Percentiles rank a stretch among this genome's conserved stretches.
These are phyloP conservation scores for Drosophila neutralis DNA, from an alignment of 2,888 invertebrate genomes.

Conservation along the genomic window DNA sequence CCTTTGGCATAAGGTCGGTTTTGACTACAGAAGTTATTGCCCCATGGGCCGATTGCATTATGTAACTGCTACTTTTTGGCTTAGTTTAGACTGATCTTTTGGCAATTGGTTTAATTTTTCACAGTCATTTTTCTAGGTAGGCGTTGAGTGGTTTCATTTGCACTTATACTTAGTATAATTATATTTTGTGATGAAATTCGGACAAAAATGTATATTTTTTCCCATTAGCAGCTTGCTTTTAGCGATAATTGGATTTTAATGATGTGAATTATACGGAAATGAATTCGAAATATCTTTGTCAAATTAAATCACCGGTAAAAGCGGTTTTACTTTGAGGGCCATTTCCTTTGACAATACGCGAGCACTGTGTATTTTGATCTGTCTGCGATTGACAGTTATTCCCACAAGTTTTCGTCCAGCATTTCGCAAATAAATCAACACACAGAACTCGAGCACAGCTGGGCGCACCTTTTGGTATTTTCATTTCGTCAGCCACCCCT, in stretches of 20 bases:
- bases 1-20: conserved; percentile 31
- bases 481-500: conserved; percentile 19
- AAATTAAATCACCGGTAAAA: conserved; percentile 43
- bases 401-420: conserved; percentile 42
- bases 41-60: conserved; percentile 36
- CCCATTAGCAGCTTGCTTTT: conserved; percentile 19
- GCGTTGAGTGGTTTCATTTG: conserved; percentile 3
- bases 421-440: conserved; percentile 52
- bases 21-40: conserved; percentile 28
- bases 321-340: conserved; percentile 9
- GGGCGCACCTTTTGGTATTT: conserved; percentile 44
- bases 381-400: conserved; percentile 58
- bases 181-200: conserved; percentile 4
- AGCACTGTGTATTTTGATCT: conserved; percentile 51
- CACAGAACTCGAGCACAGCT: conserved; percentile 17
- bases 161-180: conserved; percentile 11
- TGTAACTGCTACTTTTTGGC: conserved; percentile 29
- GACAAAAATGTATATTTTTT: background rate
- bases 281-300: conserved; percentile 38
- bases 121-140: conserved; percentile 1
- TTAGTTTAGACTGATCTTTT: conserved; percentile 23
- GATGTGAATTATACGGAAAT: conserved; percentile 41
- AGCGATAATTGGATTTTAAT: conserved; percentile 59
- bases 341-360: conserved; percentile 18
- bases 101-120: conserved; percentile 22